Evolutionary conservation across 2,888 invertebrate species (phyloP).

Genomic region (Diarsia dahlii): DNA sequence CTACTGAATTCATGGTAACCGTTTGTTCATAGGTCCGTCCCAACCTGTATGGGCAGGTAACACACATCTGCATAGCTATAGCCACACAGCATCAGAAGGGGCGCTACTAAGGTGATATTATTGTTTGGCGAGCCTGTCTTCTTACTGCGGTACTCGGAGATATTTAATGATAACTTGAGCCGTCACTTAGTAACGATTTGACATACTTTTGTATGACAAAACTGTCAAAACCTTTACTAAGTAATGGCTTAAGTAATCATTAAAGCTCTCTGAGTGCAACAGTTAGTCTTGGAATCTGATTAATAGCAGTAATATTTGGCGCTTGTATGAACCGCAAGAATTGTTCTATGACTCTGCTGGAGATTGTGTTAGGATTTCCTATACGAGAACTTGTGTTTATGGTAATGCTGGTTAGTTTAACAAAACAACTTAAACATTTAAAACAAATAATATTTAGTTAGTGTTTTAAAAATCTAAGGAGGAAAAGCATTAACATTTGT

Average conservation of each 20-base stretch:
- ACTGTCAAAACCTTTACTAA: too few species aligned
- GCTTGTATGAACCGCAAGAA: slow-evolving; percentile 79
- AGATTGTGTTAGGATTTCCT: slow-evolving; percentile 55
- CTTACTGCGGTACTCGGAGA: too few species aligned
- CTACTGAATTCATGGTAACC: background rate
- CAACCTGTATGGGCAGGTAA: background rate
- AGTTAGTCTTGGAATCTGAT: slow-evolving; percentile 80
- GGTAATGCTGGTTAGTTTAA: background rate
- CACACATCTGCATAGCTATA: background rate
- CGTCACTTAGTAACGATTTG: too few species aligned
- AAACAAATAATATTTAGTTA: background rate
- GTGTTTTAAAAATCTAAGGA: background rate
- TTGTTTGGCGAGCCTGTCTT: slow-evolving; percentile 84
- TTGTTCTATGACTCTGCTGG: slow-evolving; percentile 71
- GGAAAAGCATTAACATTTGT: too few species aligned
- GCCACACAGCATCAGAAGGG: slow-evolving; percentile 44
- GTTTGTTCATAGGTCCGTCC: too few species aligned
- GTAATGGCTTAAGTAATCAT: too few species aligned
- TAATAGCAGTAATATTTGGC: slow-evolving; percentile 87
- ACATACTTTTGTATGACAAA: too few species aligned
- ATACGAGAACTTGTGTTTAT: slow-evolving; percentile 13
- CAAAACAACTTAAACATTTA: background rate
- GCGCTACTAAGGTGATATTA: slow-evolving; percentile 69
- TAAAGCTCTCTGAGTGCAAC: too few species aligned
- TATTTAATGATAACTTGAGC: too few species aligned